phyloP scores from a whole-genome alignment of 2,113 vertebrate genomes.

The Paraplagusia blochii region DNA sequence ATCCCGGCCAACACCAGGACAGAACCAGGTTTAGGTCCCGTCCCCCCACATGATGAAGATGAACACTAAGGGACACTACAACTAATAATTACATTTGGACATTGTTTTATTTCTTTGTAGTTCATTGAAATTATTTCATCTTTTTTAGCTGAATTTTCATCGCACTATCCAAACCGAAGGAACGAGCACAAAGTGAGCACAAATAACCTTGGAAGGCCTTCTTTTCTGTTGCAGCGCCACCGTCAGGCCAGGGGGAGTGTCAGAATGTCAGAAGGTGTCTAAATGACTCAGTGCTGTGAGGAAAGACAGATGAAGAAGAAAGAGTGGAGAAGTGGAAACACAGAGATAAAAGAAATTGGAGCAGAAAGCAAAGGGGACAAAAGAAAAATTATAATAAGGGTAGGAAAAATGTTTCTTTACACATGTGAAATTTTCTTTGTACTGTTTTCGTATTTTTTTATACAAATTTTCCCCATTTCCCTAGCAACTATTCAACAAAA shows the following conservation, averaged over 20 bases:
- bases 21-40: neutral
- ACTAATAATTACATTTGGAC: slow-evolving; percentile 30
- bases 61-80: slow-evolving; percentile 12
- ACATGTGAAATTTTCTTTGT: neutral
- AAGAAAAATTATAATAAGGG: slow-evolving; percentile 5
- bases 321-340: slow-evolving; percentile 16
- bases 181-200: slow-evolving; percentile 24
- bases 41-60: slow-evolving; percentile 4
- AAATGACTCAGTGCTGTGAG: slow-evolving; percentile 52
- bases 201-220: slow-evolving; percentile 35
- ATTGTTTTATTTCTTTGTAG: slow-evolving; percentile 19
- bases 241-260: slow-evolving; percentile 36
- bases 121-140: slow-evolving; percentile 5
- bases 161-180: slow-evolving; percentile 46
- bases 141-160: slow-evolving; percentile 29
- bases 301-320: slow-evolving; percentile 47
- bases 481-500: neutral
- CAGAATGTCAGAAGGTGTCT: slow-evolving; percentile 14
- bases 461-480: neutral
- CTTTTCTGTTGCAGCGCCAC: slow-evolving; percentile 42
- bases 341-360: slow-evolving; percentile 18
- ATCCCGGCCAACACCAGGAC: slow-evolving; percentile 20
- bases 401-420: slow-evolving; percentile 2
- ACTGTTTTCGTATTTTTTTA: neutral
- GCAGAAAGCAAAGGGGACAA: slow-evolving; percentile 21